Evolutionary conservation across 2,888 invertebrate species (phyloP), one percentile per base, ranked within the genome.

Genomic region (Ennomos erosarius): DNA sequence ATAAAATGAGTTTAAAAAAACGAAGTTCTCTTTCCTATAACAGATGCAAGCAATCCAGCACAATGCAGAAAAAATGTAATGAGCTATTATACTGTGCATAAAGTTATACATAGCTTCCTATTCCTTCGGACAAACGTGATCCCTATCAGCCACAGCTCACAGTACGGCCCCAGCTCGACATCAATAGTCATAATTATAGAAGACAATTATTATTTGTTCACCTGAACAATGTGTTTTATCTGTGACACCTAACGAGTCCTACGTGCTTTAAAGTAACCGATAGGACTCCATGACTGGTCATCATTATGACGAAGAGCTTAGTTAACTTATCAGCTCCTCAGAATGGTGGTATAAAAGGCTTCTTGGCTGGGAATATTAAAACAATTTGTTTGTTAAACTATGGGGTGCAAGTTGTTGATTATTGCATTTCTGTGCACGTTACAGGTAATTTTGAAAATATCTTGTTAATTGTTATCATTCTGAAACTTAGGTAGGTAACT

Each of bases 391-490:
- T 62, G 56, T 16, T 48, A 67, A 81, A 69, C 40, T n/a, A 90
- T 88, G 89, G 79, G 73, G 70, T 70, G 70, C 70, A 56, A 61
- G 66, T 66, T 67, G 59, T 57, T 76, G 47, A 55, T 81, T 59
- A 58, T 82, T 33, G 69, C 76, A 55, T 74, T 70, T 54, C 50
- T 83, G 56, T 72, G 79, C 52, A 38, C 82, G n/a, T 61, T 82
- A n/a, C 82, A 85, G 84, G 89, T 90, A 74, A 79, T 73, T 52
- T 53, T 34, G 1, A 38, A 45, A 13, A 51, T 45, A 39, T 40
- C 34, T 9, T 16, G 9, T 8, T 13, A 42, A 13, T 4, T 16
- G 36, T 9, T 42, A 13, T 13, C 16, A 42, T 9, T 13, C 8
- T 9, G 11, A 8, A 9, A 42, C 12, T n/a, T n/a, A n/a, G n/a